Evolutionary conservation across 2,113 vertebrate genomes (phyloP), one percentile per base, ranked within the genome.

Genomic region (Sceloporus tristichus): DNA sequence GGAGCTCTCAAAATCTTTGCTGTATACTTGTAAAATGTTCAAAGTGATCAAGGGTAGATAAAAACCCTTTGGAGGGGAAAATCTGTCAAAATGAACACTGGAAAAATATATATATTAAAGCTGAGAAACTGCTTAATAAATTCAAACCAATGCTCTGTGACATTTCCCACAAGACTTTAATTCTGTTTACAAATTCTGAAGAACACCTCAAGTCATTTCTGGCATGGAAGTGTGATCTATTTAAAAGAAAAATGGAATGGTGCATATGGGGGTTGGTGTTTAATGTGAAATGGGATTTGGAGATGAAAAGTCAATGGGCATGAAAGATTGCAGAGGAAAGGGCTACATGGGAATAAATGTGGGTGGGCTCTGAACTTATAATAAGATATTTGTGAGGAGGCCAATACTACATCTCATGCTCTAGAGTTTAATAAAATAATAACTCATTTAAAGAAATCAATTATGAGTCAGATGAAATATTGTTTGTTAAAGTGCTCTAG

Each of bases 251-350:
- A 97, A 96, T 94, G 95, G 96, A 96, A 94, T 93, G 74, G 95
- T 96, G 93, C 84, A 68, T 68, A 92, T 96, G 96, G 95, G 95
- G 96, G 95, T 96, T 95, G 96, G 95, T 96, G 94, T 91, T 96
- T 96, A 97, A 96, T 95, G 93, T 81, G 92, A 92, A 94, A 94
- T 93, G 95, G 95, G 95, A 96, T 96, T 96, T 96, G 93, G 92
- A 97, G 96, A 96, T 94, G 95, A 96, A 94, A 96, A 97, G 95
- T 96, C 96, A 97, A 96, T 94, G 85, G 94, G 93, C 93, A 94
- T 95, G 97, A 97, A 96, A 93, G 95, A 97, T 95, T 95, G 96
- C 95, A 94, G 93, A 95, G 96, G 93, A 95, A 94, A 92, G 82
- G 92, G 66, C 85, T 92, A 87, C 94, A 95, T 91, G 91, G 94